Conservation (phyloP, 2,113 vertebrate species). For the Hydropotes inermis region DNA sequence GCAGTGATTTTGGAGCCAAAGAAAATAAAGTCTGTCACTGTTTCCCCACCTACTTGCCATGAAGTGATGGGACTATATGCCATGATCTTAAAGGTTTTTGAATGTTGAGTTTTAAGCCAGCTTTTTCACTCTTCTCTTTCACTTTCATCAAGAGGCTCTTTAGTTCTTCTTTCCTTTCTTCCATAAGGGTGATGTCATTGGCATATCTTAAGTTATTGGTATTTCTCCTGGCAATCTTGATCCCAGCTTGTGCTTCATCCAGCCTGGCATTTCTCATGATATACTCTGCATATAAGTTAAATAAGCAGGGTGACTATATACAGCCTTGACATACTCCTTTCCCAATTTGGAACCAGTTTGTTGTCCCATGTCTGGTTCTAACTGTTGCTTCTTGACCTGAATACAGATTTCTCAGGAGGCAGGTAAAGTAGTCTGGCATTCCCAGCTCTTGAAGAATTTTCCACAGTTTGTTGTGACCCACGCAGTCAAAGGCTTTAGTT, state of each 20-base stretch:
- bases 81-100: background rate
- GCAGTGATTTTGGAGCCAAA: background rate
- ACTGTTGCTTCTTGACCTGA: background rate
- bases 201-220: background rate
- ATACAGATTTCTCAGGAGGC: background rate
- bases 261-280: background rate
- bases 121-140: background rate
- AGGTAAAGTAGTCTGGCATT: background rate
- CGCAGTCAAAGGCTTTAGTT: background rate
- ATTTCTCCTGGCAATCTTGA: background rate
- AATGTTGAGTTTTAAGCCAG: background rate
- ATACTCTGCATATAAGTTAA: background rate
- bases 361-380: background rate
- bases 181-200: background rate
- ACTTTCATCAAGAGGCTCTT: background rate
- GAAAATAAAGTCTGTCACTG: background rate
- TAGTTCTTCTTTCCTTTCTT: background rate
- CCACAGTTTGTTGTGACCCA: background rate
- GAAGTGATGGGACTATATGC: background rate
- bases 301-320: background rate
- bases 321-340: background rate
- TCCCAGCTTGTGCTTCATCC: background rate
- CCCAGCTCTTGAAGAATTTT: background rate
- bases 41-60: background rate
- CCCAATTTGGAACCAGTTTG: background rate